Evolutionary conservation across 2,888 invertebrate genomes (phyloP), one percentile per base, ranked within the genome.

Genomic region (Chorisops tibialis): DNA sequence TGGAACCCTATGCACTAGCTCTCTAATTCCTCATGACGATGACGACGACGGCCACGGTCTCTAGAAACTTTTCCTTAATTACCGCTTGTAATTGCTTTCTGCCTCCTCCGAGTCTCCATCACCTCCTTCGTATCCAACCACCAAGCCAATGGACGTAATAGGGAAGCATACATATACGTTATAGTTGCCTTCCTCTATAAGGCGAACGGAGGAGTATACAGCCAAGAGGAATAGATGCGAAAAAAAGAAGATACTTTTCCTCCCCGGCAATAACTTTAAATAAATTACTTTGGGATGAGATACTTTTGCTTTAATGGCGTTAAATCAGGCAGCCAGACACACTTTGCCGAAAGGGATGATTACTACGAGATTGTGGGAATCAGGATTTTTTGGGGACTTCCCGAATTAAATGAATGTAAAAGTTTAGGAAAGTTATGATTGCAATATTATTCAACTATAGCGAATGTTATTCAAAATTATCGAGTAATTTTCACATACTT

Each of bases 31-130:
- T n/a, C 39, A 37, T 11, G 37, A 37, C 37, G 37, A 37, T 37
- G 11, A 11, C 37, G 11, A 37, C 41, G 6, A 18, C 41, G 16
- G 12, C 5, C 12, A 14, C 12, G 4, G 18, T n/a, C 16, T 47
- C 21, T 21, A 2, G 21, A 21, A 54, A 54, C 19, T 54, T 54
- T 39, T 37, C 22, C 52, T 54, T 54, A 54, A 54, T 54, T 54
- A 54, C 52, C 22, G 14, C 22, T 9, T 41, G 41, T 54, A 54
- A 54, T 54, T 54, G 52, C 52, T 54, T 54, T 54, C 41, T 41
- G 21, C 39, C 19, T 41, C 18, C 24, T 7, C n/a, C n/a, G 2
- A 3, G 12, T 4, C 37, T 16, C 38, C 35, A 35, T 16, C 9
- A 51, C 9, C 18, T 22, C 5, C 16, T 41, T 16, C 41, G 9